phyloP scores from a whole-genome alignment of 2,888 invertebrate species.

The Ornithoptera priamus region DNA sequence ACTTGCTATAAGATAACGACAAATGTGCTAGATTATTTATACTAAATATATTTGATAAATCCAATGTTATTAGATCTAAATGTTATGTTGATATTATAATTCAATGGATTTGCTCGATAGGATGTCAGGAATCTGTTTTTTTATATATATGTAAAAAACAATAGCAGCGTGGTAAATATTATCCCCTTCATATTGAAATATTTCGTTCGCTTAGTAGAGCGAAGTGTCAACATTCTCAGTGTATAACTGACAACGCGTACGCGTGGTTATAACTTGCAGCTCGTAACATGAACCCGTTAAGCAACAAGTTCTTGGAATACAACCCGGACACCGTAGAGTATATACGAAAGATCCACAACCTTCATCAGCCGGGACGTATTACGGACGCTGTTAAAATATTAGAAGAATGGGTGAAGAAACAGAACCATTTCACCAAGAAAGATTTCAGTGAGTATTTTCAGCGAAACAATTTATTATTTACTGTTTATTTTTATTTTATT shows the following conservation, averaged over 20 bases:
- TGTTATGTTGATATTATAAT: too few species aligned
- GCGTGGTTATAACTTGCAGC: not conserved
- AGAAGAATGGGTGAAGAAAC: constrained; percentile 49
- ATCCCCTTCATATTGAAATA: too few species aligned
- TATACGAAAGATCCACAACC: constrained; percentile 40
- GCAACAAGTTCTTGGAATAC: constrained; percentile 36
- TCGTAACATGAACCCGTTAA: constrained; percentile 37
- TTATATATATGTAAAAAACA: too few species aligned
- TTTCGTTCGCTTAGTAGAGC: too few species aligned
- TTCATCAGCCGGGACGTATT: constrained; percentile 43
- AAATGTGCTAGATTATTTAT: too few species aligned
- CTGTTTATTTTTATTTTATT: too few species aligned
- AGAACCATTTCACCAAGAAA: constrained; percentile 45
- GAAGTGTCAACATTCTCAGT: not conserved
- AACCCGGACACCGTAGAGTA: constrained; percentile 37
- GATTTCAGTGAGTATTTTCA: constrained; percentile 44
- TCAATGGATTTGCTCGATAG: too few species aligned
- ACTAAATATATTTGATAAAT: too few species aligned
- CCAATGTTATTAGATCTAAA: too few species aligned
- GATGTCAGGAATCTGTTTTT: too few species aligned
- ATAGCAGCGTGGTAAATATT: too few species aligned
- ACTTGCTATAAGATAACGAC: too few species aligned
- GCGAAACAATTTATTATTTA: not conserved
- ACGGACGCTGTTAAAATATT: constrained; percentile 45
- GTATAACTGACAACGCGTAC: not conserved